These are phyloP conservation scores for Protonemura montana DNA, from an alignment of 2,888 invertebrate species.

Conservation along the genomic window DNA sequence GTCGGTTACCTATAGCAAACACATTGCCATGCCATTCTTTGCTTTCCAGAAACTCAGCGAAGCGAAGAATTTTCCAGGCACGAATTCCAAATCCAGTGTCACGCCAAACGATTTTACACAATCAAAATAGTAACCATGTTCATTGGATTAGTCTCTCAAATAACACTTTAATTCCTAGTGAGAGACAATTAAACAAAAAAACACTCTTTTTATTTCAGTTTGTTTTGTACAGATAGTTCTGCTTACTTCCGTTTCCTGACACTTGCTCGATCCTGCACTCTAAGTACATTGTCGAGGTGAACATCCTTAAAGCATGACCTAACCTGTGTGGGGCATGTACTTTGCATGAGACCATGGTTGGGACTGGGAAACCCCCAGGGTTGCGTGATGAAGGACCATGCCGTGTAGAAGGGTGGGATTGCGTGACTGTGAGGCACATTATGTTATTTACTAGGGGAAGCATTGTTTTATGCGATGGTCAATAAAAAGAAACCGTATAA, in stretches of 20 bases:
- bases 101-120: background rate
- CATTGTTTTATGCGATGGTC: background rate
- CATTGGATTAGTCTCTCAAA: background rate
- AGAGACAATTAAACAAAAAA: background rate
- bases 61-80: background rate
- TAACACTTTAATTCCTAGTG: background rate
- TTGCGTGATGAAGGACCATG: background rate
- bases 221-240: background rate
- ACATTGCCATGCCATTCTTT: no score
- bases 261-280: background rate
- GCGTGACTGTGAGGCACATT: background rate
- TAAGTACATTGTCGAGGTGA: background rate
- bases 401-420: background rate
- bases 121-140: background rate
- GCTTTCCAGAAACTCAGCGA: background rate
- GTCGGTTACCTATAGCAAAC: no score
- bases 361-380: background rate
- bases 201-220: background rate
- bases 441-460: background rate
- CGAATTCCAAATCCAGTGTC: background rate
- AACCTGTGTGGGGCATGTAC: background rate
- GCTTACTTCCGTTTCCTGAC: background rate
- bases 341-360: background rate
- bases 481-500: constrained; percentile 12
- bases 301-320: background rate